Evolutionary conservation across 1,140 invertebrate genomes (phyloP).

Genomic region (Polypedilum pembai): DNA sequence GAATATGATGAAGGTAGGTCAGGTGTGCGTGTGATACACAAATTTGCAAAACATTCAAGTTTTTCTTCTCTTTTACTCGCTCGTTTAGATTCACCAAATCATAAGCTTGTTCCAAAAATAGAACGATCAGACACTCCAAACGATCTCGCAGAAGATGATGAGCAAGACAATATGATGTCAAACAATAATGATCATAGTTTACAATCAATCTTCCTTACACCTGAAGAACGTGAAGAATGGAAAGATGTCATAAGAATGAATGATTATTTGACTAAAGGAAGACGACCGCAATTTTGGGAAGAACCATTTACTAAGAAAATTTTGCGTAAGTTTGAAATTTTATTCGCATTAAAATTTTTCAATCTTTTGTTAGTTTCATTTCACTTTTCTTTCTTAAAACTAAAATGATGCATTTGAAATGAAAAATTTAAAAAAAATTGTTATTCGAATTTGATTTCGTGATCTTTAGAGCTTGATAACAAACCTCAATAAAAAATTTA

Average conservation of each 20-base stretch:
- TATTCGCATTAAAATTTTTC: too few species aligned
- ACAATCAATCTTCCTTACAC: constrained; percentile 36
- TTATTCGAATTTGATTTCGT: too few species aligned
- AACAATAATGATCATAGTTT: constrained; percentile 27
- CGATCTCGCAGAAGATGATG: constrained; percentile 17
- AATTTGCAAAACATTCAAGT: constrained; percentile 31
- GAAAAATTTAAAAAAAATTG: too few species aligned
- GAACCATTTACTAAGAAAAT: constrained; percentile 72
- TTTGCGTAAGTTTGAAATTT: constrained; percentile 36
- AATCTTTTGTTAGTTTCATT: too few species aligned
- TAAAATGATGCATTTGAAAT: too few species aligned
- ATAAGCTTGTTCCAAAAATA: constrained; percentile 29
- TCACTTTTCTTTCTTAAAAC: too few species aligned
- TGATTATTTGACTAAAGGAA: constrained; percentile 75
- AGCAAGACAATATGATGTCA: neutral
- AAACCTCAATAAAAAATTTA: too few species aligned
- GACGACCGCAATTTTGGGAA: constrained; percentile 85
- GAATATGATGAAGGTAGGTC: constrained; percentile 23
- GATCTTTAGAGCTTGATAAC: too few species aligned
- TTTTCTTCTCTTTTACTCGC: constrained; percentile 34
- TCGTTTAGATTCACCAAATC: constrained; percentile 30
- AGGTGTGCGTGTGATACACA: neutral
- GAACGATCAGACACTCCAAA: constrained; percentile 29
- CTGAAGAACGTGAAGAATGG: constrained; percentile 42
- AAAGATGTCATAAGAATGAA: constrained; percentile 77